Percentiles rank a stretch among this genome's conserved stretches.
phyloP scores from a whole-genome alignment of 2,797 vertebrate genomes.

The Cirrhinus molitorella region DNA sequence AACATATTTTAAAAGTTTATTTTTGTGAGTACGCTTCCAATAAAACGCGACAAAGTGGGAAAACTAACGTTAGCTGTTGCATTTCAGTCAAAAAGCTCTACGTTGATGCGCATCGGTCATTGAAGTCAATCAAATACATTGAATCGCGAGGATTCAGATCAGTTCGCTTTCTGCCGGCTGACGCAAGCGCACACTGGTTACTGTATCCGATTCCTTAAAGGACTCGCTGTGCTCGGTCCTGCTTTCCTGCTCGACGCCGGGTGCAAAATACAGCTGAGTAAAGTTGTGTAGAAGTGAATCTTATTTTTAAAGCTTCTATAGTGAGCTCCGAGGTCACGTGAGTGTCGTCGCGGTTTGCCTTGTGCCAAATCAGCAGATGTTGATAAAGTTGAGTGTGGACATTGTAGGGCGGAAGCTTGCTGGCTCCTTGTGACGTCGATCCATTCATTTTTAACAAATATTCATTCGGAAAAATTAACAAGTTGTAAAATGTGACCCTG shows the following conservation, averaged over 20 bases:
- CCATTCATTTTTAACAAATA: too few relatives aligned
- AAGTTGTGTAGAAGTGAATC: neutral
- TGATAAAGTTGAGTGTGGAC: conserved; percentile 1
- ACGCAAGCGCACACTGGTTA: conserved; percentile 28
- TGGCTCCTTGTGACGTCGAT: conserved; percentile 24
- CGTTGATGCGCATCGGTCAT: neutral
- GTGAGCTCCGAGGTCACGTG: neutral
- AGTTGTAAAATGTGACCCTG: too few relatives aligned
- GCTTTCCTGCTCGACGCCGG: neutral
- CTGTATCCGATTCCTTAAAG: neutral
- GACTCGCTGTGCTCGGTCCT: neutral
- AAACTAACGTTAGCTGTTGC: conserved; percentile 14
- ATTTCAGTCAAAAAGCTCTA: neutral
- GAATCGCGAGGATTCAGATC: neutral
- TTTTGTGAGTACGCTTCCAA: neutral
- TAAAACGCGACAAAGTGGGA: conserved; percentile 32
- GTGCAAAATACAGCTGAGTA: neutral
- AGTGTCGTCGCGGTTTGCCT: neutral
- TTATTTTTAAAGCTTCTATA: conserved; percentile 4
- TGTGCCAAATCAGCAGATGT: conserved; percentile 38
- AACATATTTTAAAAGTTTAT: neutral
- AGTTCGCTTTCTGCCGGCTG: neutral
- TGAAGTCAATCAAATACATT: neutral
- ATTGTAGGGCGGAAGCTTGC: conserved; percentile 14
- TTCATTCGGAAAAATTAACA: too few relatives aligned